phyloP scores from a whole-genome alignment of 2,888 invertebrate genomes.

The Nymphalis c-album region DNA sequence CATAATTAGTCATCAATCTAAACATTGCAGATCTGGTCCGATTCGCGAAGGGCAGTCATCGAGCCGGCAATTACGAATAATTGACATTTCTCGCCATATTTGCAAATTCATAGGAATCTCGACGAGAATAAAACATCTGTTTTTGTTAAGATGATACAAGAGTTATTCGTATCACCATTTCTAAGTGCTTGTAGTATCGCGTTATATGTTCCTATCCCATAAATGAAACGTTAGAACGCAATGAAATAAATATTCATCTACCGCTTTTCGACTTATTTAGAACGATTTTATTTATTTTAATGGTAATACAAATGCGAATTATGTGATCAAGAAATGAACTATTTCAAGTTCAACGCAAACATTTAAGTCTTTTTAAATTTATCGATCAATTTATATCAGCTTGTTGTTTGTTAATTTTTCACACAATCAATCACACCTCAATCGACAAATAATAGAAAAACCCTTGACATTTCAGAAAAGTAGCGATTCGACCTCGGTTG shows the following conservation, averaged over 20 bases:
- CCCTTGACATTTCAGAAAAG: constrained; percentile 73
- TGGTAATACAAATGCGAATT: constrained; percentile 18
- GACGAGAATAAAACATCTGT: constrained; percentile 12
- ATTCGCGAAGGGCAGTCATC: constrained; percentile 43
- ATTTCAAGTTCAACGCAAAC: constrained; percentile 5
- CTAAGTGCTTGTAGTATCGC: background rate
- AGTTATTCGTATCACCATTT: background rate
- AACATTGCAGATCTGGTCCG: constrained; percentile 6
- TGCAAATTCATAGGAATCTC: constrained; percentile 40
- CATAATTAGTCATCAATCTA: constrained; percentile 16
- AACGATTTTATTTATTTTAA: constrained; percentile 3
- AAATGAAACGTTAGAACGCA: constrained; percentile 17
- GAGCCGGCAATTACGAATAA: constrained; percentile 50
- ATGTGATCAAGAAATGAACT: constrained; percentile 4
- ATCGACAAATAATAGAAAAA: constrained; percentile 48
- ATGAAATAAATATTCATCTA: constrained; percentile 26
- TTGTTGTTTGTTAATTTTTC: background rate
- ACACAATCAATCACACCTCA: constrained; percentile 32
- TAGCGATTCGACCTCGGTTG: constrained; percentile 57
- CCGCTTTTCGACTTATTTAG: constrained; percentile 23
- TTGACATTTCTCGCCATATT: constrained; percentile 47
- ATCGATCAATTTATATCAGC: background rate
- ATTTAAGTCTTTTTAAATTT: background rate
- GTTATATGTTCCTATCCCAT: constrained; percentile 25
- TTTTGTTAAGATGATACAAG: constrained; percentile 22